Conservation (phyloP, 2,113 vertebrate species). For the Pelecanus crispus region DNA sequence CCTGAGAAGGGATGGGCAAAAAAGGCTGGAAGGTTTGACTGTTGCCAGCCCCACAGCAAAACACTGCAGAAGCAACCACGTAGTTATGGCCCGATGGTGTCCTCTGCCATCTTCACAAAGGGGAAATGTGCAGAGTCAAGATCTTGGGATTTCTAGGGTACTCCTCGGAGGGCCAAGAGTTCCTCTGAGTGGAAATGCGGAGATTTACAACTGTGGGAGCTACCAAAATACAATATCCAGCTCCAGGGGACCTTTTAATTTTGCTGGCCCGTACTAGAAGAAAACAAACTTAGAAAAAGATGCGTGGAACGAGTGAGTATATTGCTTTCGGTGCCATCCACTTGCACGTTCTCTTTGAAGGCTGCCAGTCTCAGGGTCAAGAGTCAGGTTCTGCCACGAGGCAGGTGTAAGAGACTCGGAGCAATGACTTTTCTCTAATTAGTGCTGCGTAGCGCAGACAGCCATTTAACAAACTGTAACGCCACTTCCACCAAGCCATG, state of each 20-base stretch:
- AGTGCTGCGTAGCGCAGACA: background rate
- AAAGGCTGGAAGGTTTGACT: background rate
- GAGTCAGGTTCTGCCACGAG: background rate
- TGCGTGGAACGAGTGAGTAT: background rate
- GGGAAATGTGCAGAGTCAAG: background rate
- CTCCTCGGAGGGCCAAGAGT: background rate
- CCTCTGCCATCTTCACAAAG: background rate
- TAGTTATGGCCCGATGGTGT: background rate
- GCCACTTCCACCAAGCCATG: background rate
- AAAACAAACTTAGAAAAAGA: background rate
- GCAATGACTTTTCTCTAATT: background rate
- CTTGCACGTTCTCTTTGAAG: background rate
- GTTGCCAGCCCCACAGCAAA: background rate
- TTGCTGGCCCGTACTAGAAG: background rate
- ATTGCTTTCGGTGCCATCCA: background rate
- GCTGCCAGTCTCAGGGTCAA: background rate
- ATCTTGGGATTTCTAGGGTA: background rate
- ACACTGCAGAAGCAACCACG: fast-evolving
- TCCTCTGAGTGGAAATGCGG: background rate
- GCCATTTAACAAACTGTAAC: background rate
- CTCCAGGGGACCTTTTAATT: background rate
- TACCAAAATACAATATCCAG: background rate
- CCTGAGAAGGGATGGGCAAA: background rate
- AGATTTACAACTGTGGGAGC: background rate
- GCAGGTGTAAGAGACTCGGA: background rate